Conservation (phyloP, 2,888 invertebrate genomes). For the Ariolimax columbianus region DNA sequence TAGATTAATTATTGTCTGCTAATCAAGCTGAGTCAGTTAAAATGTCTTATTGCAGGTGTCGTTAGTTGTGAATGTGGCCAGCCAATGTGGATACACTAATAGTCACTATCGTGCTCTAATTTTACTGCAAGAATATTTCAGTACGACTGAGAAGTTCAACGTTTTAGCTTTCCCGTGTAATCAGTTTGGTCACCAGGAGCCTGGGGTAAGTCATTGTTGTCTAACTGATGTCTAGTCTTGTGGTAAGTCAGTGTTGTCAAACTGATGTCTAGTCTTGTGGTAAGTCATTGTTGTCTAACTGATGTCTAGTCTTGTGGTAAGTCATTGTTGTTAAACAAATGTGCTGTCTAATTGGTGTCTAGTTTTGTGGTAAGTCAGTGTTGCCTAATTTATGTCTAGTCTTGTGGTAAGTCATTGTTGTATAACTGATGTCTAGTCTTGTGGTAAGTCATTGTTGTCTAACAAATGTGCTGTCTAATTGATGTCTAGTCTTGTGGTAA, state of each 20-base stretch:
- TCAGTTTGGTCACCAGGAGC: slow-evolving; percentile 81
- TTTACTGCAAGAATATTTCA: slow-evolving; percentile 78
- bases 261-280: too few species aligned
- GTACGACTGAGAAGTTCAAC: slow-evolving; percentile 72
- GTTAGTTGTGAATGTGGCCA: slow-evolving; percentile 81
- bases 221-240: too few species aligned
- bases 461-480: background rate
- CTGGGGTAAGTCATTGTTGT: slow-evolving; percentile 71
- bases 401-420: slow-evolving; percentile 75
- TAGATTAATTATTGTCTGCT: too few species aligned
- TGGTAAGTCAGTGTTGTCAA: too few species aligned
- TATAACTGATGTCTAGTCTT: too few species aligned
- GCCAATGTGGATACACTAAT: slow-evolving; percentile 81
- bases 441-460: too few species aligned
- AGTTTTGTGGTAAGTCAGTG: too few species aligned
- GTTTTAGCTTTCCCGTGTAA: slow-evolving; percentile 81
- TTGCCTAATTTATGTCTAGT: too few species aligned
- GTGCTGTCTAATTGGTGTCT: background rate
- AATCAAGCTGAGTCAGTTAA: background rate
- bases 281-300: slow-evolving; percentile 52
- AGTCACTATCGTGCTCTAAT: slow-evolving; percentile 79
- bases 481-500: too few species aligned
- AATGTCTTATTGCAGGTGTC: slow-evolving; percentile 71
- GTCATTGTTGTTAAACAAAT: too few species aligned
- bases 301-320: too few species aligned